Evolutionary conservation across 2,113 vertebrate species (phyloP).

Genomic region (Galbula dea): DNA sequence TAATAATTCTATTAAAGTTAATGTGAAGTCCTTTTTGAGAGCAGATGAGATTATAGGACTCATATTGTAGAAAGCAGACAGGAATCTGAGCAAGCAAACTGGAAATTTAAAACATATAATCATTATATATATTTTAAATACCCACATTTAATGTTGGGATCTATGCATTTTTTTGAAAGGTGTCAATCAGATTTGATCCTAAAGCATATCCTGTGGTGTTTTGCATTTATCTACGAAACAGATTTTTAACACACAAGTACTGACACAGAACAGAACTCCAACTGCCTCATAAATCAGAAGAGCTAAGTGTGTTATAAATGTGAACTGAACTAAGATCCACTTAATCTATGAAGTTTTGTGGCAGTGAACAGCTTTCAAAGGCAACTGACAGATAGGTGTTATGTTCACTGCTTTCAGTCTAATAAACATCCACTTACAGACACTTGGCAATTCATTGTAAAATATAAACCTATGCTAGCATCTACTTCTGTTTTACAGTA

Average conservation of each 20-base stretch:
- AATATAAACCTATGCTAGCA: background rate
- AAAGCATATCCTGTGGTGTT: background rate
- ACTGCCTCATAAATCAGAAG: background rate
- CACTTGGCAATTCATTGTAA: background rate
- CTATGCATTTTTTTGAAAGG: background rate
- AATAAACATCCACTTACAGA: background rate
- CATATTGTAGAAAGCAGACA: background rate
- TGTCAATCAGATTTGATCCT: background rate
- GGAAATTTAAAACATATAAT: constrained; percentile 5
- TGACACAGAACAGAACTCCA: background rate
- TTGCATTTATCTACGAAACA: background rate
- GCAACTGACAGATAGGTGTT: background rate
- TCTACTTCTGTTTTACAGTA: background rate
- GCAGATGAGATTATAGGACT: background rate
- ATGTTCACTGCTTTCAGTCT: background rate
- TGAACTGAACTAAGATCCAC: background rate
- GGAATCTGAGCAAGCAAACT: background rate
- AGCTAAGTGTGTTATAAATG: background rate
- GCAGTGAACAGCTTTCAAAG: background rate
- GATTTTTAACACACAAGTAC: background rate
- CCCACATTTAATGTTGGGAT: background rate
- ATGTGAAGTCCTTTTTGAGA: background rate
- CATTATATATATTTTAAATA: background rate
- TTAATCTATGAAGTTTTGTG: background rate
- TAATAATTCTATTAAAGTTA: background rate